Percentiles rank a stretch among this genome's conserved stretches.
Evolutionary conservation across 2,113 vertebrate genomes (phyloP).

Genomic region (Nanorana parkeri): DNA sequence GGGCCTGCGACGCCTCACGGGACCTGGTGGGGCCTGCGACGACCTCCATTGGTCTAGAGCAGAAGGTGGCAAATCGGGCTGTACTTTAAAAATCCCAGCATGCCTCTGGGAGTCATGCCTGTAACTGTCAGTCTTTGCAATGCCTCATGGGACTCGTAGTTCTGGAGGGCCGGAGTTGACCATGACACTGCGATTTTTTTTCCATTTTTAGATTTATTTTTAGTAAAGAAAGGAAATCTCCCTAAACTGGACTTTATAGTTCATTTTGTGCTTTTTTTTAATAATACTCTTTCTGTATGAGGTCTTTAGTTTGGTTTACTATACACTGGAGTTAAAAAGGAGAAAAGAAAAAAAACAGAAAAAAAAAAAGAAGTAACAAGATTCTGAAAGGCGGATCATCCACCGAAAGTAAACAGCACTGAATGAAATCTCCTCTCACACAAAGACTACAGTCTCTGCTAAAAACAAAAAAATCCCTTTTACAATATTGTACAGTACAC

Average conservation of each 20-base stretch:
- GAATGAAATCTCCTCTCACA: conserved; percentile 83
- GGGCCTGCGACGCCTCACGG: no score
- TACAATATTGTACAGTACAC: conserved; percentile 95
- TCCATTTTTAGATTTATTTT: conserved; percentile 55
- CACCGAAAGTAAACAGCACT: conserved; percentile 92
- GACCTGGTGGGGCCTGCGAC: no score
- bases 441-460: conserved; percentile 92
- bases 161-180: no score
- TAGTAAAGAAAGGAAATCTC: conserved; percentile 73
- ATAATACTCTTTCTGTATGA: conserved; percentile 99
- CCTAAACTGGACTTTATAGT: conserved; percentile 84
- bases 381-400: conserved; percentile 81
- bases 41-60: no score
- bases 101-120: no score
- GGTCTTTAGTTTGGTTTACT: conserved; percentile 99
- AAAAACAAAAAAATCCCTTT: conserved; percentile 99
- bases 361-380: conserved; percentile 74
- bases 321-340: conserved; percentile 95
- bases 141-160: no score
- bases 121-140: no score
- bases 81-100: no score
- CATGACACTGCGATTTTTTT: no score
- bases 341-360: conserved; percentile 78
- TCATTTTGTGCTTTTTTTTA: conserved; percentile 96
- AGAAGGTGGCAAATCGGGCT: no score